Evolutionary conservation across 2,888 invertebrate species (phyloP), one percentile per base, ranked within the genome.

Genomic region (Pediacus dermestoides): DNA sequence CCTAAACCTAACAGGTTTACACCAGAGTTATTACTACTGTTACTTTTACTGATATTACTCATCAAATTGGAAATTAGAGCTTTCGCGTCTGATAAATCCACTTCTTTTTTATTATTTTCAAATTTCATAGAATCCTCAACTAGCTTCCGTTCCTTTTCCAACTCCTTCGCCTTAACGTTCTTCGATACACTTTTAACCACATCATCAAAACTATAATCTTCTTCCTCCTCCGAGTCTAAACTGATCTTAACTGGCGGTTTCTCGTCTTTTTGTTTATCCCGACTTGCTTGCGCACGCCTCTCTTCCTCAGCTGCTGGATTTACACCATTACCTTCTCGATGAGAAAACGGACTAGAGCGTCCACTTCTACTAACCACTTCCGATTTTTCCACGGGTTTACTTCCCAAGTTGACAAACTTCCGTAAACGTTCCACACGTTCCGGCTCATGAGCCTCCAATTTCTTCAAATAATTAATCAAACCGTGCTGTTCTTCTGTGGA

Each of bases 181-280:
- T 81, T 79, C 1, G 81, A 81, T 0, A 82, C 87, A 0, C 84
- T 84, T 63, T 84, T 80, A 53, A 85, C 84, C 26, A 87, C 85
- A 64, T 89, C 89, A 51, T 88, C 87, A 46, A 84, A 86, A n/a
- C 82, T 79, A 53, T 89, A 89, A 58, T 88, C 88, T 53, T 88
- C 88, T 39, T 85, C 86, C 48, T 84, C 77, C n/a, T 28, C 28
- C 12, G 78, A 74, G 40, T 79, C 76, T 14, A 78, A 63, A 39
- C 55, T 50, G 11, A 53, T 49, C 30, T 64, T 67, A 10, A 61
- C 59, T 1, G 69, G 65, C 1, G 60, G 55, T 16, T 62, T 64
- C 1, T 62, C 60, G 2, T 63, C 60, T 4, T 53, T 52, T 38
- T 39, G 39, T 12, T 33, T 33, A 39, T 3, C 18, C 4, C 10